Evolutionary conservation across 2,113 vertebrate genomes (phyloP), one percentile per base, ranked within the genome.

Genomic region (Toxotes jaculatrix): DNA sequence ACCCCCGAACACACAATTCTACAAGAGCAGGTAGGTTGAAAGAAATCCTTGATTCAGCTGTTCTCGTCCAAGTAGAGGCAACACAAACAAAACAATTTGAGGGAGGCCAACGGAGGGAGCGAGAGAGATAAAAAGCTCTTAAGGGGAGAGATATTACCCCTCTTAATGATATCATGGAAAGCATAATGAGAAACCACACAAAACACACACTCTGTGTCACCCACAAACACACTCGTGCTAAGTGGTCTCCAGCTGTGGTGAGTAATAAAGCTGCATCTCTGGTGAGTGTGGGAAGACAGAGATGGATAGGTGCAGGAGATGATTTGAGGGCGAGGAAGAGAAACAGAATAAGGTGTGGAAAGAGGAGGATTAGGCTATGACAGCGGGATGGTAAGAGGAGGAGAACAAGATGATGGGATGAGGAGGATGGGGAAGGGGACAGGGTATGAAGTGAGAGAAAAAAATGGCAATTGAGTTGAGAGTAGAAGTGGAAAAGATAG

Each of bases 221-320:
- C 67, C 67, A 80, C 77, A 61, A 55, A 47, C 64, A 89, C 76
- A 79, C 65, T 62, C 8, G 12, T 62, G 65, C 34, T 87, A 83
- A 82, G 77, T 84, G 82, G 77, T 89, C 84, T 89, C 87, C 82
- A 72, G 80, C 64, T 87, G 87, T 53, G 77, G 36, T 49, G 87
- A 79, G 79, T 59, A 92, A 89, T 88, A 88, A 92, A 81, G 79
- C 56, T 87, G 45, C 11, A 45, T 74, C 74, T 86, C 61, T n/a
- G 62, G 80, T 62, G 79, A 55, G 63, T 49, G 81, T 80, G 86
- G 83, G 80, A 70, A 72, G 64, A 57, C 68, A 64, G 74, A 82
- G 84, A 80, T 57, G 77, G 84, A 85, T 81, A 2, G 83, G 16
- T 42, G 23, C 11, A 42, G 53, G 60, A 77, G 72, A 82, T 31